Evolutionary conservation across 2,113 vertebrate species (phyloP).

Genomic region (Gulo gulo): DNA sequence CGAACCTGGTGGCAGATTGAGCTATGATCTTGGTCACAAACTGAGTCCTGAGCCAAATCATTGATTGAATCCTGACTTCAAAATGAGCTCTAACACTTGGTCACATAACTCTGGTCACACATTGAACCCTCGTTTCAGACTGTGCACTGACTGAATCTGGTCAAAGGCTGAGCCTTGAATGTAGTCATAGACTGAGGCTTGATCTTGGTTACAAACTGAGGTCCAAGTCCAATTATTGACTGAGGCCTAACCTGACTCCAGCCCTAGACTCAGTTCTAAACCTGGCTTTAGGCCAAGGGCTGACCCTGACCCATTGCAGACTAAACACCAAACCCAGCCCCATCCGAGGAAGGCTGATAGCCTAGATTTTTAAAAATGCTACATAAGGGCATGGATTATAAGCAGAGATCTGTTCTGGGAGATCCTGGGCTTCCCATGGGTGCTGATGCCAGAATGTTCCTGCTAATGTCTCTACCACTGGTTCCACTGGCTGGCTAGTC

Average conservation of each 20-base stretch:
- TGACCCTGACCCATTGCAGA: not conserved
- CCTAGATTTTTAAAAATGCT: not conserved
- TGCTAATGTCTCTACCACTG: conserved; percentile 26
- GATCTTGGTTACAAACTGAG: not conserved
- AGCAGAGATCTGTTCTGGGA: conserved; percentile 27
- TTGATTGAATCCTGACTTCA: not conserved
- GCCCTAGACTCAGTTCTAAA: not conserved
- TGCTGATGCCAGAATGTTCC: conserved; percentile 31
- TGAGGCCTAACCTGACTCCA: not conserved
- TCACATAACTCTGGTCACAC: not conserved
- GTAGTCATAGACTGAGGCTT: not conserved
- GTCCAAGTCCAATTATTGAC: not conserved
- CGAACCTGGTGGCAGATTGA: not conserved
- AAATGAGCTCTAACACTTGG: not conserved
- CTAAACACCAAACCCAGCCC: not conserved
- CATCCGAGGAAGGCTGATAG: not conserved
- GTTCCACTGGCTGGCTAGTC: conserved; percentile 32
- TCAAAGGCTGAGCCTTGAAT: not conserved
- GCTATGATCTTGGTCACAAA: not conserved
- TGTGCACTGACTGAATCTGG: not conserved
- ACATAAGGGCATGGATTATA: not conserved
- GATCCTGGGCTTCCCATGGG: not conserved
- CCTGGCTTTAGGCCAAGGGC: not conserved
- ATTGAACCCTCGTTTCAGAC: not conserved
- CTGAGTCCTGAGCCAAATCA: not conserved